A percentile compares a stretch with the other conserved stretches of the same genome.
Evolutionary conservation across 1,140 invertebrate species (phyloP).

Genomic region (Sipha flava): DNA sequence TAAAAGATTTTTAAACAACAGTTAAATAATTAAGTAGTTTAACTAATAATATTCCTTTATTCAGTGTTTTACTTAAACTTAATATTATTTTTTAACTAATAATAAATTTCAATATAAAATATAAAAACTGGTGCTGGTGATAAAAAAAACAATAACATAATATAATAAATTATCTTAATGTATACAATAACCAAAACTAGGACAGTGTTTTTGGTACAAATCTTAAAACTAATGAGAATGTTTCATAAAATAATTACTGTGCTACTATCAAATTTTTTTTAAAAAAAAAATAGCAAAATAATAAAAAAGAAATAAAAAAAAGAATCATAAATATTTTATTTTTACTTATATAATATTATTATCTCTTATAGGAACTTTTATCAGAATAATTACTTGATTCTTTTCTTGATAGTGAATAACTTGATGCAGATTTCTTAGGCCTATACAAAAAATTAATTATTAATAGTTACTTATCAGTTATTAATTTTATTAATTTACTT

Average conservation of each 20-base stretch:
- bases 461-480: no score
- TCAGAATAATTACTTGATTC: neutral
- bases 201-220: conserved; percentile 11
- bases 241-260: neutral
- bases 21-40: no score
- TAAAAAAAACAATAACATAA: neutral
- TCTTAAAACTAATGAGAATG: conserved; percentile 3
- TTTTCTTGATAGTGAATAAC: conserved; percentile 17
- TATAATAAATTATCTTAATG: neutral
- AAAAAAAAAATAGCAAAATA: neutral
- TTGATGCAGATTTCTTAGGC: neutral
- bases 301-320: neutral
- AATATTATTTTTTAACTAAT: neutral
- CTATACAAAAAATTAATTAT: neutral
- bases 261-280: neutral
- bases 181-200: neutral
- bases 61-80: neutral
- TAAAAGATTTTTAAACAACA: no score
- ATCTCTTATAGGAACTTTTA: neutral
- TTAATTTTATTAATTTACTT: no score
- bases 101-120: conserved; percentile 19
- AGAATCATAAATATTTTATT: neutral
- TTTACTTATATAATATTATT: neutral
- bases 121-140: neutral
- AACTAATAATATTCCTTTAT: neutral